Base-by-base conservation (phyloP, 53 echinoderm and acorn worm genomes). In the Arbacia lixula region DNA sequence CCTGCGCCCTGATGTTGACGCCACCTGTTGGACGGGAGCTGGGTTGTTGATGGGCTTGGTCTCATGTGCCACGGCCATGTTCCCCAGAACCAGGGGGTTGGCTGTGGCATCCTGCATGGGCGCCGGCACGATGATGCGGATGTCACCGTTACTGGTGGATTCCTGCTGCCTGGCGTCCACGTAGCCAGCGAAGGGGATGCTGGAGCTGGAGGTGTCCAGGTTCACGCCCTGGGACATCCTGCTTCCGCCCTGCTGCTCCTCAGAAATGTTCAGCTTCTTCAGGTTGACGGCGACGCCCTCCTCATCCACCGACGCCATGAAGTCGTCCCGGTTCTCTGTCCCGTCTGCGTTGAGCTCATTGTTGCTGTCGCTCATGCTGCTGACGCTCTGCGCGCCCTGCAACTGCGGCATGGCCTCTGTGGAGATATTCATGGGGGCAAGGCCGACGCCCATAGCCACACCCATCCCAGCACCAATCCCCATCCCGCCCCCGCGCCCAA, bases 251-350 rank as follows among this genome's bases (percentile, higher is more conserved):
- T 56, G 41, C 5, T 88, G 85, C 41, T 93, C 90, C 4, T 85
- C 86, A 11, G 91, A 90, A 56, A 96, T 89, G 85, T 96, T 96
- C 52, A 96, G 53, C 88, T 91, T 96, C 78, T 96, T 96, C 68
- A 96, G 58, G 64, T 87, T 93, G 29, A 60, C 66, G 1, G 73
- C 64, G 3, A 87, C 72, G 1, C 76, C 74, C 33, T 93, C 93
- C 37, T 93, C 90, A n/a, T 81, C 82, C 19, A 64, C 50, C 12
- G 82, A 81, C 8, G 33, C 64, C 0, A 46, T 27, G 49, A 81
- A 81, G 51, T 95, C 95, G 12, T 89, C 93, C 83, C 17, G 68
- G 50, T 42, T 56, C 34, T 93, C 93, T 11, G 84, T 77, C 6
- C 89, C 89, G 21, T 73, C 83, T 30, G 83, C 84, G 57, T 91